Conservation (phyloP, 2,797 vertebrate genomes). For the Acomys russatus region DNA sequence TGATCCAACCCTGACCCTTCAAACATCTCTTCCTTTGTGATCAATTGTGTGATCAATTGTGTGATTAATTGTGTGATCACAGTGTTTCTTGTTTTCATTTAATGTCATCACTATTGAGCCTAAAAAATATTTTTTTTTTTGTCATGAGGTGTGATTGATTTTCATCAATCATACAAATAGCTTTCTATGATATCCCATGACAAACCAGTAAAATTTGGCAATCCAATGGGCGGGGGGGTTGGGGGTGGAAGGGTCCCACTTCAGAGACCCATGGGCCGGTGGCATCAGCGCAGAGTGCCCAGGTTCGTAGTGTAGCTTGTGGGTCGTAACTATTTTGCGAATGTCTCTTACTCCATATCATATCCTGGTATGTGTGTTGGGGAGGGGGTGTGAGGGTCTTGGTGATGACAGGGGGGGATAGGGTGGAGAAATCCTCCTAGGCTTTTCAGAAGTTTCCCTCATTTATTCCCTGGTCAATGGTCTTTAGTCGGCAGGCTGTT, state of each 20-base stretch:
- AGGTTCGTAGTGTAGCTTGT: slow-evolving; percentile 46
- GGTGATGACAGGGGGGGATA: slow-evolving; percentile 22
- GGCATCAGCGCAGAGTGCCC: background rate
- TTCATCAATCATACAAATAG: slow-evolving; percentile 78
- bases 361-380: too few relatives aligned
- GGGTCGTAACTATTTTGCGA: slow-evolving; percentile 73
- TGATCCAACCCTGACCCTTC: background rate
- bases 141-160: slow-evolving; percentile 60
- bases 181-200: slow-evolving; percentile 68
- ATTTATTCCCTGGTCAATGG: slow-evolving; percentile 89
- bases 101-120: background rate
- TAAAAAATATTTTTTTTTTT: background rate
- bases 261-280: slow-evolving; percentile 60
- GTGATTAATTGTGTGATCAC: background rate
- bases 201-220: slow-evolving; percentile 8
- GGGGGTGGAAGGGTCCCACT: background rate
- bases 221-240: too few relatives aligned
- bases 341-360: slow-evolving; percentile 74
- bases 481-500: slow-evolving; percentile 97
- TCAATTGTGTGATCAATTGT: background rate
- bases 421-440: background rate
- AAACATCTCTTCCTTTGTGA: background rate
- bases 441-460: slow-evolving; percentile 81
- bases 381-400: background rate
- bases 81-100: background rate